Evolutionary conservation across 35 echinoderm and acorn worm genomes (phyloP).

Genomic region (Stichopus chloronotus): DNA sequence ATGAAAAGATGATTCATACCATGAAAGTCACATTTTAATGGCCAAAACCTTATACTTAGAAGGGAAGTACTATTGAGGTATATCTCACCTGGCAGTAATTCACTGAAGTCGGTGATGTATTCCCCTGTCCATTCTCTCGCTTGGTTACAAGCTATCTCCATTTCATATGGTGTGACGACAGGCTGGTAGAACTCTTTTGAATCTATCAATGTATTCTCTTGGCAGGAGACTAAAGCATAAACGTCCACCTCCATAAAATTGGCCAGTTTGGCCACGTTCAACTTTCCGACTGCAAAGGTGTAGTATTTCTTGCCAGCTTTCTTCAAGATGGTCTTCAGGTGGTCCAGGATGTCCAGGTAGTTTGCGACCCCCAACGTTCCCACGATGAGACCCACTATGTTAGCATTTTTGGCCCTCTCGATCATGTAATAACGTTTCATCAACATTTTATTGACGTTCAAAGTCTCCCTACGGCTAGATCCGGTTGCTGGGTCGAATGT

Average conservation of each 20-base stretch:
- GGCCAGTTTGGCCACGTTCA: slow-evolving; percentile 95
- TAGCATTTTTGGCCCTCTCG: slow-evolving; percentile 87
- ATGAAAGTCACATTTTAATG: too few species aligned
- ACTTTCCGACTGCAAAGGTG: slow-evolving; percentile 89
- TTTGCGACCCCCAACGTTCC: slow-evolving; percentile 87
- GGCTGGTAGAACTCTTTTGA: slow-evolving; percentile 93
- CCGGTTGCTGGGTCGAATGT: slow-evolving; percentile 78
- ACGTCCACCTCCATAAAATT: slow-evolving; percentile 96
- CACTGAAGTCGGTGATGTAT: slow-evolving; percentile 90
- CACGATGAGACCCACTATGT: slow-evolving; percentile 86
- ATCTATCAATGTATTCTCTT: slow-evolving; percentile 91
- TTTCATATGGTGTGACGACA: slow-evolving; percentile 93
- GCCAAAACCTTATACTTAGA: too few species aligned
- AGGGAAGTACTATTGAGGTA: not conserved
- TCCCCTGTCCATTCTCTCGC: slow-evolving; percentile 96
- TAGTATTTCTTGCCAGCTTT: slow-evolving; percentile 89
- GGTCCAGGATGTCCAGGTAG: slow-evolving; percentile 76
- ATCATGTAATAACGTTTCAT: slow-evolving; percentile 95
- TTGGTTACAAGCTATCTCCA: slow-evolving; percentile 95
- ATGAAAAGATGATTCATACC: too few species aligned
- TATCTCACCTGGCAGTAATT: slow-evolving; percentile 83
- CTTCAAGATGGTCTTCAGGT: slow-evolving; percentile 80
- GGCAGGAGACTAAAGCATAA: slow-evolving; percentile 92
- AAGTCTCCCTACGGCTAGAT: slow-evolving; percentile 60
- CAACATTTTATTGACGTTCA: slow-evolving; percentile 83